These are phyloP conservation scores for Centroberyx gerrardi DNA, from an alignment of 2,797 vertebrate genomes.

Conservation along the genomic window DNA sequence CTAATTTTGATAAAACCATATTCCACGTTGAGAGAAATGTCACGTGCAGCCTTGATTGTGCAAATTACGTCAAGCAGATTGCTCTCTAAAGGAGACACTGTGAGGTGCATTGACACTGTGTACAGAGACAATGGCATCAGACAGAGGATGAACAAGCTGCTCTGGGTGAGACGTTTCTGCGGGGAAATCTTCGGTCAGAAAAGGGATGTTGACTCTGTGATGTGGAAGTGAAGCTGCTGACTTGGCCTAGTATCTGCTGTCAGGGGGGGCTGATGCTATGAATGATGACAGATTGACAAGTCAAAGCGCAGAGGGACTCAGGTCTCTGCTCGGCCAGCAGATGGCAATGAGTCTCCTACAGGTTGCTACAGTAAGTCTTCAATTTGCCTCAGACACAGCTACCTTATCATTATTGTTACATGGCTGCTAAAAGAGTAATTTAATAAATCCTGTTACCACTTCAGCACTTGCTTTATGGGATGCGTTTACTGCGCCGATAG, in stretches of 20 bases:
- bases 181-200: not conserved
- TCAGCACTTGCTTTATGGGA: not conserved
- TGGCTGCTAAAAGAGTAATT: not conserved
- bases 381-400: conserved; percentile 1
- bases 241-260: not conserved
- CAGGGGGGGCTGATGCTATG: not conserved
- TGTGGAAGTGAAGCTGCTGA: not conserved
- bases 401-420: not conserved
- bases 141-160: not conserved
- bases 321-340: conserved; percentile 67
- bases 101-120: not conserved
- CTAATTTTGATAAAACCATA: conserved; percentile 10
- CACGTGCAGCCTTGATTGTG: conserved; percentile 7
- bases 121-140: conserved; percentile 1
- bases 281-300: conserved; percentile 30
- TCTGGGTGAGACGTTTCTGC: not conserved
- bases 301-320: conserved; percentile 22
- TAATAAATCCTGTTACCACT: not conserved
- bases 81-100: conserved; percentile 8
- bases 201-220: not conserved
- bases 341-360: conserved; percentile 74
- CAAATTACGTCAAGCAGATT: conserved; percentile 22
- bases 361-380: conserved; percentile 25
- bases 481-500: no score
- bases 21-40: not conserved